Conservation (phyloP, 1,140 invertebrate species). For the Dolichoris vasculosae region DNA sequence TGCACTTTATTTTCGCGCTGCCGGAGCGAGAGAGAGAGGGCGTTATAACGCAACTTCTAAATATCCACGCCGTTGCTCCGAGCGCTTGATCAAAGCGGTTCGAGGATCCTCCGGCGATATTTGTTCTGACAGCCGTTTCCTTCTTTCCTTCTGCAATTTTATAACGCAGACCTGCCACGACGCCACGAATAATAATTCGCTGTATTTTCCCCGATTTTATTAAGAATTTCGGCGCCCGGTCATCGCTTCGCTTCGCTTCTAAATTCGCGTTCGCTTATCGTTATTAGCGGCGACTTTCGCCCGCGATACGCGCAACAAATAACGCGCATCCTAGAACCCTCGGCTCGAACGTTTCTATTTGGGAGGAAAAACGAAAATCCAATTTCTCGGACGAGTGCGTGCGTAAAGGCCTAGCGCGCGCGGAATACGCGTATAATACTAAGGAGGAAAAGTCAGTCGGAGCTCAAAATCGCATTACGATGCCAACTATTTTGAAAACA, state of each 20-base stretch:
- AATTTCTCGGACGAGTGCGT: constrained; percentile 46
- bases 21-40: not conserved
- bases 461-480: constrained; percentile 46
- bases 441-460: constrained; percentile 21
- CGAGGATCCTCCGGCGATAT: no score
- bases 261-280: no score
- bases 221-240: not conserved
- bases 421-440: no score
- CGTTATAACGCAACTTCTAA: constrained; percentile 23
- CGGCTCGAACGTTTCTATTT: constrained; percentile 21
- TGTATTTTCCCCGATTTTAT: not conserved
- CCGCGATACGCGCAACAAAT: not conserved
- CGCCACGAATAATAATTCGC: not conserved
- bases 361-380: constrained; percentile 46
- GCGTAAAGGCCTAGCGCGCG: constrained; percentile 14
- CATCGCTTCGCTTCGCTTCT: not conserved
- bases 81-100: constrained; percentile 48
- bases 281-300: constrained; percentile 17
- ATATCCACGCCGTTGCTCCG: constrained; percentile 30
- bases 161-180: not conserved
- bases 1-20: constrained; percentile 60
- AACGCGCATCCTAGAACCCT: not conserved
- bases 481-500: constrained; percentile 51
- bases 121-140: constrained; percentile 40
- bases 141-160: constrained; percentile 12